Evolutionary conservation across 2,797 vertebrate species (phyloP).

Genomic region (Chanos chanos): DNA sequence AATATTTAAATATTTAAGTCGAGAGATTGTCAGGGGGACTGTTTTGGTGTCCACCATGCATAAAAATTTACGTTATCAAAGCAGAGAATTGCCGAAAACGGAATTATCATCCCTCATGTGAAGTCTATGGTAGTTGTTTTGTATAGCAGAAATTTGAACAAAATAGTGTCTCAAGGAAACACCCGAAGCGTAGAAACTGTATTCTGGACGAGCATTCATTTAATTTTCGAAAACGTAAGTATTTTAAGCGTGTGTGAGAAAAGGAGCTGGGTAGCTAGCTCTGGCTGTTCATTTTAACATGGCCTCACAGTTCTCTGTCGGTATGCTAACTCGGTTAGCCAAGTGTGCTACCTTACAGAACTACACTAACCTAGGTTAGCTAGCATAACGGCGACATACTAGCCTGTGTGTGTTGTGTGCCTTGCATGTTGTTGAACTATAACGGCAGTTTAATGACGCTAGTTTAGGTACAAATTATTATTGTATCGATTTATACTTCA

Average conservation of each 20-base stretch:
- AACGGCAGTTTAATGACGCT: too few relatives aligned
- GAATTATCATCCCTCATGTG: constrained; percentile 77
- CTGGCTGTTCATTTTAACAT: constrained; percentile 8
- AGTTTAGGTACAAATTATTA: too few relatives aligned
- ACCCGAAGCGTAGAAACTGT: constrained; percentile 27
- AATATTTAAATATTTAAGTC: background rate
- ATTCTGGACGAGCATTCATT: constrained; percentile 25
- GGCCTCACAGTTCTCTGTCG: constrained; percentile 41
- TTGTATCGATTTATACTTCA: too few relatives aligned
- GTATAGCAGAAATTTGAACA: constrained; percentile 10
- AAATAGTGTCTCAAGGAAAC: constrained; percentile 11
- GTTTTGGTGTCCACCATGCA: constrained; percentile 73
- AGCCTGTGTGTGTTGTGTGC: constrained; percentile 36
- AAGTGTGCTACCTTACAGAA: too few relatives aligned
- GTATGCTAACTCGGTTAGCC: constrained; percentile 23
- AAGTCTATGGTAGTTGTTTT: constrained; percentile 64
- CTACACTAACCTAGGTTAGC: too few relatives aligned
- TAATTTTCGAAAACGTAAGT: constrained; percentile 45
- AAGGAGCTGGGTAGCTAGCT: constrained; percentile 40
- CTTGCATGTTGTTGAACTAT: background rate
- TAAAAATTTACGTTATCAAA: constrained; percentile 72
- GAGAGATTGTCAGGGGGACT: constrained; percentile 1
- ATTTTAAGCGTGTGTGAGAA: constrained; percentile 7
- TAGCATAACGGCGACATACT: too few relatives aligned
- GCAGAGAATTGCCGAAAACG: constrained; percentile 75